These are phyloP conservation scores for Hirudo medicinalis DNA, from an alignment of 1,140 invertebrate genomes.

Conservation along the genomic window DNA sequence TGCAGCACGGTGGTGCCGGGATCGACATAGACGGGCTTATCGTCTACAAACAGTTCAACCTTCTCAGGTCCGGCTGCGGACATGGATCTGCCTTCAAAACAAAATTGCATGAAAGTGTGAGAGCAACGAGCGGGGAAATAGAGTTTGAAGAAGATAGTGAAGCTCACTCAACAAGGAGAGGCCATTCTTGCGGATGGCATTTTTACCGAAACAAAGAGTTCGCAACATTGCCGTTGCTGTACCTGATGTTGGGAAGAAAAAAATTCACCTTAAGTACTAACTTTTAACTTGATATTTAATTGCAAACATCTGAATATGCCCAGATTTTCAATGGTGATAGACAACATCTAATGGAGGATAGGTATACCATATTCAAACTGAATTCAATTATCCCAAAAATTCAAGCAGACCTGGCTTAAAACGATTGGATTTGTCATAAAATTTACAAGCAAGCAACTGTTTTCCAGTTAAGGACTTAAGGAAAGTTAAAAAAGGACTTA, in stretches of 20 bases:
- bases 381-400: too few relatives aligned
- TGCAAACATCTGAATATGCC: too few relatives aligned
- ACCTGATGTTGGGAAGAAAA: background rate
- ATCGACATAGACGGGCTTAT: conserved; percentile 78
- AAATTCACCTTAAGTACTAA: too few relatives aligned
- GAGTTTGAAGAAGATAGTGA: background rate
- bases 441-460: too few relatives aligned
- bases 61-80: conserved; percentile 24
- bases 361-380: too few relatives aligned
- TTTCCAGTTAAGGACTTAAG: too few relatives aligned
- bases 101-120: background rate
- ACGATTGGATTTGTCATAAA: too few relatives aligned
- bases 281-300: too few relatives aligned
- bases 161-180: background rate
- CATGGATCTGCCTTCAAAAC: background rate
- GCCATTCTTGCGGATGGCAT: conserved; percentile 2
- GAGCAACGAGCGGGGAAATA: background rate
- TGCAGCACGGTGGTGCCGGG: conserved; percentile 95
- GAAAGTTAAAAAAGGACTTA: too few relatives aligned
- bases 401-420: too few relatives aligned
- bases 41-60: conserved; percentile 94
- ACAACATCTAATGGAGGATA: too few relatives aligned
- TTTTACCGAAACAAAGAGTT: conserved; percentile 2
- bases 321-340: too few relatives aligned
- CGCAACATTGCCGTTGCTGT: conserved; percentile 10